Percentiles rank a stretch among this genome's conserved stretches.
Evolutionary conservation across 2,797 vertebrate species (phyloP).

Genomic region (Acipenser oxyrinchus): DNA sequence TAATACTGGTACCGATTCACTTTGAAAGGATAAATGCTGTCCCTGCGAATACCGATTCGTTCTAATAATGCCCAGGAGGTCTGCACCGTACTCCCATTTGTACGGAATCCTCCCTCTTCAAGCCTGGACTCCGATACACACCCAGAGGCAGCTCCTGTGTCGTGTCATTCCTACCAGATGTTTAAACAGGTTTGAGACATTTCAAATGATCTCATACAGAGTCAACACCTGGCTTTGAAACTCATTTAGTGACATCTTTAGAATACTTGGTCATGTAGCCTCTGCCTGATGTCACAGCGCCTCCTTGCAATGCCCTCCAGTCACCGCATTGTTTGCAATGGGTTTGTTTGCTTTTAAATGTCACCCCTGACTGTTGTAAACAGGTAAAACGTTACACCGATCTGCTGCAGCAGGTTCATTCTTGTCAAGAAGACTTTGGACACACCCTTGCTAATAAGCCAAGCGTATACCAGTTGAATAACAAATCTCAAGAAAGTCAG

Average conservation of each 20-base stretch:
- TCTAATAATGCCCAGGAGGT: slow-evolving; percentile 7
- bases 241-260: slow-evolving; percentile 4
- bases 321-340: background rate
- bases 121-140: background rate
- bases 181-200: background rate
- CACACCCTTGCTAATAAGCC: background rate
- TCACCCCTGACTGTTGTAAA: background rate
- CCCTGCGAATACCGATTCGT: too few species aligned
- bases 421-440: too few species aligned
- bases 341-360: background rate
- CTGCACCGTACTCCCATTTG: slow-evolving; percentile 23
- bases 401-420: too few species aligned
- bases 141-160: background rate
- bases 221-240: background rate
- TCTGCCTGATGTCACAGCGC: background rate
- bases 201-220: background rate
- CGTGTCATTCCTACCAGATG: background rate
- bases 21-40: too few species aligned
- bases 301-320: slow-evolving; percentile 1
- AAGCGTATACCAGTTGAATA: background rate
- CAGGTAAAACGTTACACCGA: too few species aligned
- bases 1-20: too few species aligned
- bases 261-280: slow-evolving; percentile 5
- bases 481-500: background rate
- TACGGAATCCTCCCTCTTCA: background rate